Evolutionary conservation across 2,113 vertebrate species (phyloP).

Genomic region (Atrichornis clamosus): DNA sequence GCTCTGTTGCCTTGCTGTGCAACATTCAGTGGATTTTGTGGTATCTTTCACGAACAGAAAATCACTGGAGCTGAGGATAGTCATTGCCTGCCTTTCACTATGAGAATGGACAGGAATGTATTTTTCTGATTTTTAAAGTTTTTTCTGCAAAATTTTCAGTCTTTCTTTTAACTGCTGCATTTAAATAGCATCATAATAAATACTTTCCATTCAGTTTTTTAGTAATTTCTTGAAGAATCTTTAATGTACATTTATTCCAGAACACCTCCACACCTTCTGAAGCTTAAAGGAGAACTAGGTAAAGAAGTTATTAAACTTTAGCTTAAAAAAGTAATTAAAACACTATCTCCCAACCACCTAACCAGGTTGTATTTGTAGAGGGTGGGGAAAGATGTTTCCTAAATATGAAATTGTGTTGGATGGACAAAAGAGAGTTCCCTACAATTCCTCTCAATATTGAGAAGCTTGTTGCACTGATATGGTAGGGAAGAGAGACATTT

Average conservation of each 20-base stretch:
- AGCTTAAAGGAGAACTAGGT: neutral
- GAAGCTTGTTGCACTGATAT: neutral
- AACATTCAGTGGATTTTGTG: neutral
- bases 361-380: neutral
- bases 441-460: neutral
- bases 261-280: neutral
- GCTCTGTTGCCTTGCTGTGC: neutral
- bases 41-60: neutral
- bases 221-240: neutral
- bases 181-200: neutral
- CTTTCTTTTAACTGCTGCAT: neutral
- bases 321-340: neutral
- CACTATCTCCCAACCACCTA: rapidly evolving
- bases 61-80: neutral
- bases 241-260: neutral
- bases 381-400: neutral
- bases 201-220: neutral
- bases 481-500: neutral
- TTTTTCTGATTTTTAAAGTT: neutral
- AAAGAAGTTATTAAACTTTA: neutral
- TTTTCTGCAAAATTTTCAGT: neutral
- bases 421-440: neutral
- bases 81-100: neutral
- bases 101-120: neutral
- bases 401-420: neutral